Base-by-base conservation (phyloP, 2,113 vertebrate species). In the Nymphicus hollandicus region DNA sequence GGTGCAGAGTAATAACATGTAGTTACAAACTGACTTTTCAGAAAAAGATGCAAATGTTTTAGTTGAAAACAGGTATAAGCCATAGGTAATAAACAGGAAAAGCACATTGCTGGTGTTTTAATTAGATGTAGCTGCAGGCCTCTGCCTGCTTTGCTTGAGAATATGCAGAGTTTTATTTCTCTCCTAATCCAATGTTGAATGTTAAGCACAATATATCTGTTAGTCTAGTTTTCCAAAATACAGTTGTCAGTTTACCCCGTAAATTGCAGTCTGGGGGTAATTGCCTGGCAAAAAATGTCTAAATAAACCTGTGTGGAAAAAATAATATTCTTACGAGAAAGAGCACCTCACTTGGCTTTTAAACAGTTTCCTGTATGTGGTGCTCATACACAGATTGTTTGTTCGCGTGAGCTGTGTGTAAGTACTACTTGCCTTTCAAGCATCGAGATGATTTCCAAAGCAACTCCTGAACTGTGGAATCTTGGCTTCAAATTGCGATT, bases 351-450 rank as follows among this genome's bases (percentile, higher is more conserved):
- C 12, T 74, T 70, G 20, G 7, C 37, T 82, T 8, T 79, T 73
- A 9, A 87, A n/a, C 0, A 0, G 20, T 66, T 78, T 90, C 6
- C 3, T 74, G 0, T 60, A 8, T 8, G 35, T 78, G 29, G 18
- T 64, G 47, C 29, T 90, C 18, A 6, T 41, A 58, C 35, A 27
- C 6, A n/a, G 17, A 17, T 60, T 63, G 68, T 4, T 96, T 88
- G 49, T 58, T 95, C 10, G 18, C 9, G 2, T 64, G 52, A 83
- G 24, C 46, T 85, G 16, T 86, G 50, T 78, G 3, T 2, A 55
- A 70, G 74, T 64, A 33, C 39, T 83, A 4, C 58, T 50, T 76
- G 13, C 29, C 50, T 88, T 88, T 66, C 27, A 60, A 47, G 24
- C 43, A 60, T 46, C 64, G 39, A 74, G 35, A 31, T 68, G 46